phyloP scores from a whole-genome alignment of 2,797 vertebrate species.

The Chiroxiphia lanceolata region DNA sequence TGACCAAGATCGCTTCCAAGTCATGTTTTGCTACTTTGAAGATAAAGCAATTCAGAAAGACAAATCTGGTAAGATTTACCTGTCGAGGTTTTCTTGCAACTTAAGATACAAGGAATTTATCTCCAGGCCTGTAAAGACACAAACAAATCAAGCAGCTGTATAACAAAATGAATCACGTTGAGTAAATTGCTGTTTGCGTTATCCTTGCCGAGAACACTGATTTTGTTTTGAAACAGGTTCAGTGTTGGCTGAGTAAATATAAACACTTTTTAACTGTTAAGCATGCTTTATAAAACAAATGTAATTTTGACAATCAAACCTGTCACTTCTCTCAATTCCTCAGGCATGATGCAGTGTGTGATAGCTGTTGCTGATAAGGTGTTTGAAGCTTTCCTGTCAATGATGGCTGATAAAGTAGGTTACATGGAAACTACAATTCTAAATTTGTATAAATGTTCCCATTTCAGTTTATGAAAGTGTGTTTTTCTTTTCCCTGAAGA shows the following conservation, averaged over 20 bases:
- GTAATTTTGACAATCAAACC: background rate
- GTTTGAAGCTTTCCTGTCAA: constrained; percentile 96
- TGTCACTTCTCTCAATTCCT: background rate
- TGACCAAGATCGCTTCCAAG: constrained; percentile 95
- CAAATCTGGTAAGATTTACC: constrained; percentile 87
- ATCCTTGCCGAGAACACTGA: background rate
- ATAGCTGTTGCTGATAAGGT: constrained; percentile 97
- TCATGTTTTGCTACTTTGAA: constrained; percentile 98
- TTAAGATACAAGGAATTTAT: background rate
- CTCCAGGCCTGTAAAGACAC: background rate
- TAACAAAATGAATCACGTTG: background rate
- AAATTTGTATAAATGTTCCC: background rate
- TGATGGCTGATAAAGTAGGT: constrained; percentile 97
- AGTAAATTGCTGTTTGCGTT: background rate
- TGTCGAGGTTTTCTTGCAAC: background rate
- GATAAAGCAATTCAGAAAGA: constrained; percentile 98
- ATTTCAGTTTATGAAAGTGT: background rate
- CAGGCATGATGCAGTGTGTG: constrained; percentile 99
- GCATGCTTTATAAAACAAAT: background rate
- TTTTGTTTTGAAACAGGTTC: constrained; percentile 3
- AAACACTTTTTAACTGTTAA: background rate
- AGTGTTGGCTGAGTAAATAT: background rate
- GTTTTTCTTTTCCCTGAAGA: background rate
- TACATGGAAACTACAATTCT: background rate
- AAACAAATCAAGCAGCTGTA: background rate